Evolutionary conservation across 2,888 invertebrate species (phyloP).

Genomic region (Leptopilina myrica): DNA sequence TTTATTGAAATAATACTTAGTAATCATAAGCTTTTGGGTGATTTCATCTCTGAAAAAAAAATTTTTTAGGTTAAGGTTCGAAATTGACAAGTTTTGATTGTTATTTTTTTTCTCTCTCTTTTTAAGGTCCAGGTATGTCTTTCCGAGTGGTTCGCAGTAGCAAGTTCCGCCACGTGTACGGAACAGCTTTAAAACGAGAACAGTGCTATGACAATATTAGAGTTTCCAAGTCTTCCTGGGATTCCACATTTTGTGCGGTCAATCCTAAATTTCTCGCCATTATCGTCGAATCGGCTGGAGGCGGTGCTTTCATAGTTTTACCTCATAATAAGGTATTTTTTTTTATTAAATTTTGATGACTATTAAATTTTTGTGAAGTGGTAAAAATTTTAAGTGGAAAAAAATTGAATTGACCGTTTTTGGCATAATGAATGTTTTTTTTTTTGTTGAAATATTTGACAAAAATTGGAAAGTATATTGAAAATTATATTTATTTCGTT

Average conservation of each 20-base stretch:
- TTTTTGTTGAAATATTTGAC: too few species aligned
- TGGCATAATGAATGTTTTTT: too few species aligned
- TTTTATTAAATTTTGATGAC: too few species aligned
- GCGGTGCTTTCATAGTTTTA: conserved; percentile 96
- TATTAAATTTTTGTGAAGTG: too few species aligned
- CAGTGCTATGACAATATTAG: conserved; percentile 98
- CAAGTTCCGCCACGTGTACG: conserved; percentile 98
- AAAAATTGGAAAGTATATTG: neutral
- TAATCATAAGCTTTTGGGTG: conserved; percentile 52
- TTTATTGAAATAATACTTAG: conserved; percentile 64
- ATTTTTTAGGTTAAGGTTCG: conserved; percentile 41
- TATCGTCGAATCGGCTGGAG: conserved; percentile 97
- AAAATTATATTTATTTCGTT: conserved; percentile 27
- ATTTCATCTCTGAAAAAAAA: conserved; percentile 9
- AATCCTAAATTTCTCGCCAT: conserved; percentile 98
- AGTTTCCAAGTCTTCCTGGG: conserved; percentile 98
- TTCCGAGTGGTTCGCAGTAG: conserved; percentile 98
- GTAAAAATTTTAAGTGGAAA: neutral
- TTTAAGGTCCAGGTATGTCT: conserved; percentile 82
- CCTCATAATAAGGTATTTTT: conserved; percentile 91
- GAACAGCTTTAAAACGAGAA: conserved; percentile 94
- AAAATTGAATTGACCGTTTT: too few species aligned
- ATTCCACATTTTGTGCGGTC: conserved; percentile 98
- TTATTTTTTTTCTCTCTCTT: conserved; percentile 41
- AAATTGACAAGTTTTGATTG: conserved; percentile 40